These are phyloP conservation scores for Protonibea diacanthus DNA, from an alignment of 2,797 vertebrate species.

Conservation along the genomic window DNA sequence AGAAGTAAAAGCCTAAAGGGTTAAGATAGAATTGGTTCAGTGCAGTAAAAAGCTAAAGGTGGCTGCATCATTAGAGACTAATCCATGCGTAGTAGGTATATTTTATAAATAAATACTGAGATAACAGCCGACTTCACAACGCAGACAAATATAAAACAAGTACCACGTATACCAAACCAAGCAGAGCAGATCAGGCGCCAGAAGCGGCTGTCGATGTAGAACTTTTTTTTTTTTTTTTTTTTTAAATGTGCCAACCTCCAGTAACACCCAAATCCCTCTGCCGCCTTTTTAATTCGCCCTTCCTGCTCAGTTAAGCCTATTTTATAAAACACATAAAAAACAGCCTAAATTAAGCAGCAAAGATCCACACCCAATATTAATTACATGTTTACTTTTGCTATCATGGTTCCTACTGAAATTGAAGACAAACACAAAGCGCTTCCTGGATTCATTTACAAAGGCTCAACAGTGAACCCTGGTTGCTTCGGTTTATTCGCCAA, in stretches of 20 bases:
- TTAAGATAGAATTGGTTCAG: neutral
- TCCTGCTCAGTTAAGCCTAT: constrained; percentile 23
- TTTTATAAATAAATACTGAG: constrained; percentile 25
- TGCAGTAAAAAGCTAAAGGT: constrained; percentile 16
- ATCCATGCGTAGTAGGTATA: constrained; percentile 22
- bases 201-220: constrained; percentile 17
- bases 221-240: constrained; percentile 12
- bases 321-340: constrained; percentile 34
- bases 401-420: neutral
- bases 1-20: neutral
- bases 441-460: neutral
- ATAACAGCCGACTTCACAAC: neutral
- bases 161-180: neutral
- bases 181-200: constrained; percentile 17
- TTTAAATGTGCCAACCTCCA: constrained; percentile 8
- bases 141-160: constrained; percentile 12
- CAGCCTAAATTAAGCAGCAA: constrained; percentile 24
- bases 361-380: constrained; percentile 30
- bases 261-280: constrained; percentile 13
- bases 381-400: constrained; percentile 28
- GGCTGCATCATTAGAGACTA: constrained; percentile 22
- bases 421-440: neutral
- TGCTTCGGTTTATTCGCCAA: neutral
- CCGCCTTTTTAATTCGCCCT: constrained; percentile 29
- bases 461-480: neutral